Conservation (phyloP, 2,113 vertebrate species). For the Monopterus albus region DNA sequence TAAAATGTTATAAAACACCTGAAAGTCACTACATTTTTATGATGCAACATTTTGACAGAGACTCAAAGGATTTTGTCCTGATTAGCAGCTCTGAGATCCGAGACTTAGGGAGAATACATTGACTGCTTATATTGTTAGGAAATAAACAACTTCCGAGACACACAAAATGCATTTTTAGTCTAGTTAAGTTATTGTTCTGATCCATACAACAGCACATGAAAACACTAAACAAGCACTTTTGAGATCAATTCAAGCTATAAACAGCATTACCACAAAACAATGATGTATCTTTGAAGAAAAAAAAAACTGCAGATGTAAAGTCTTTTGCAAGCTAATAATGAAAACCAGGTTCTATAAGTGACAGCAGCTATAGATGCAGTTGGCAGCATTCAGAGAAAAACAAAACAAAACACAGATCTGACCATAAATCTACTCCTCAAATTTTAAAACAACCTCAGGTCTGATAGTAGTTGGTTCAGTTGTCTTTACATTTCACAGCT, state of each 20-base stretch:
- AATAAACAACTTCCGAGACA: conserved; percentile 19
- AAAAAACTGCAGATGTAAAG: conserved; percentile 10
- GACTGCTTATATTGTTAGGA: background rate
- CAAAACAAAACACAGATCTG: background rate
- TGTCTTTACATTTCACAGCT: no score
- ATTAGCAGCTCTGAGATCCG: background rate
- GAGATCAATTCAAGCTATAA: conserved; percentile 26
- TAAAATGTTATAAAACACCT: conserved; percentile 19
- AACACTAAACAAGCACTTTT: conserved; percentile 20
- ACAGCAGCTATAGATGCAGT: conserved; percentile 1
- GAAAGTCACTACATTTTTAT: conserved; percentile 9
- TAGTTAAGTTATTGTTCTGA: conserved; percentile 13
- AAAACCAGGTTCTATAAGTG: background rate
- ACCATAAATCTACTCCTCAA: conserved; percentile 16
- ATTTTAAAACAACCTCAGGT: background rate
- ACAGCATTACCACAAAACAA: conserved; percentile 32
- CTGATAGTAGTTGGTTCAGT: no score
- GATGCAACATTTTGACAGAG: conserved; percentile 8
- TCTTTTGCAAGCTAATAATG: background rate
- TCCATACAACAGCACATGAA: conserved; percentile 21
- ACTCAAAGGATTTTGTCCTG: conserved; percentile 23
- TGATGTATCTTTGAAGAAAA: conserved; percentile 4
- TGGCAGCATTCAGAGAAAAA: conserved; percentile 3
- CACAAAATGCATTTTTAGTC: conserved; percentile 1
- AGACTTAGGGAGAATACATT: background rate